Base-by-base conservation (phyloP, 1,140 invertebrate genomes). In the Leptinotarsa texana region DNA sequence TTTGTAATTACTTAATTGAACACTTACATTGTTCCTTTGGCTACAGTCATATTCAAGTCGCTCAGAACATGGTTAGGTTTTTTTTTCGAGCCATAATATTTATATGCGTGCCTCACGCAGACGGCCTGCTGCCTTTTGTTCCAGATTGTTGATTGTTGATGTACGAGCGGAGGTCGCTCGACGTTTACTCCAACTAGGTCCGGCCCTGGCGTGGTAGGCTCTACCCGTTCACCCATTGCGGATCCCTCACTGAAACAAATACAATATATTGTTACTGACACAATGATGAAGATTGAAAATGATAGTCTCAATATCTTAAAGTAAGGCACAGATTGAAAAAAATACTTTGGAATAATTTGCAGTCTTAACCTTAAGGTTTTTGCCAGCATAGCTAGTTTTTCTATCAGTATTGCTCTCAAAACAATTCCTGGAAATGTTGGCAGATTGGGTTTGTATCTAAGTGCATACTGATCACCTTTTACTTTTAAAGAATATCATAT, bases 1-100 rank as follows among this genome's bases (percentile, higher is more conserved):
- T 42, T 15, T 6, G 3, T 3, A 42, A 42, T 42, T 11, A 24
- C 22, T 3, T 24, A 42, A 6, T 42, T 3, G 33, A 42, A 24
- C 24, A 92, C 93, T 93, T 88, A 96, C 94, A 97, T 97, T 62
- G 93, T 91, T 70, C 95, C 95, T 84, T 96, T 95, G 63, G 93
- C 92, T 17, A 97, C 95, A 17, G 94, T 95, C 93, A 97, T 95
- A 81, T 95, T 95, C 33, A 97, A 88, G 42, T 94, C 92, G 82
- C 94, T 93, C 21, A 98, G 87, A 11, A 97, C 94, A 49, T 94
- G 88, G 78, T 95, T 93, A n/a, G 94, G 93, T 82, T 93, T 94
- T 69, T 91, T 94, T 75, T 93, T 91, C 48, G 92, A 88, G 6
- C 95, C 95, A 84, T 97, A 97, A 82, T 91, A 92, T 84, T 97